A percentile compares a stretch with the other conserved stretches of the same genome.
Evolutionary conservation across 2,113 vertebrate genomes (phyloP).

Genomic region (Centrocercus urophasianus): DNA sequence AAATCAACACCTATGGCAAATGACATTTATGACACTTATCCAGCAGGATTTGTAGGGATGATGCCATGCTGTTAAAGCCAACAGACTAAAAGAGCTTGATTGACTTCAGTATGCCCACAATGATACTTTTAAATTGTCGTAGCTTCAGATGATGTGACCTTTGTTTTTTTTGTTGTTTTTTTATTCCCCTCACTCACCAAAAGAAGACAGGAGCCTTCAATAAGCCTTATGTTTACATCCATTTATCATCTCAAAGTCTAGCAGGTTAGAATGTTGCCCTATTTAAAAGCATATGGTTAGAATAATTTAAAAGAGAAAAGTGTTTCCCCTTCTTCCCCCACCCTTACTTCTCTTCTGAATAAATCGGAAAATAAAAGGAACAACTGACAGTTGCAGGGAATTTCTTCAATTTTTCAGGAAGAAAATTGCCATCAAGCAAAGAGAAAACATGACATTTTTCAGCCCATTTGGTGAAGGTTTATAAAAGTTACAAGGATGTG

Average conservation of each 20-base stretch:
- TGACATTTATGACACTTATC: not conserved
- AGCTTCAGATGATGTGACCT: not conserved
- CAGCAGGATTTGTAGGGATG: not conserved
- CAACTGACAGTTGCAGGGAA: not conserved
- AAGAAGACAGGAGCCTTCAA: not conserved
- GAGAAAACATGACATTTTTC: not conserved
- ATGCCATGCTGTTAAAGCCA: not conserved
- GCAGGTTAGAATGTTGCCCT: not conserved
- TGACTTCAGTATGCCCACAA: not conserved
- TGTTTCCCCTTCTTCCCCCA: not conserved
- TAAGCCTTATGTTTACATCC: not conserved
- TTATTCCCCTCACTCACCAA: not conserved
- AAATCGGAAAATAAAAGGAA: not conserved
- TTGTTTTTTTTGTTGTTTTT: not conserved
- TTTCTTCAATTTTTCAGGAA: not conserved
- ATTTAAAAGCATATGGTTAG: not conserved
- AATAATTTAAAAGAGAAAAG: not conserved
- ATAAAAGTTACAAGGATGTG: not conserved
- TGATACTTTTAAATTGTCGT: not conserved
- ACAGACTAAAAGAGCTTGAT: not conserved
- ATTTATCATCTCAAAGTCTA: not conserved
- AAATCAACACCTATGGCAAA: not conserved
- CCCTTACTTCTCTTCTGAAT: not conserved
- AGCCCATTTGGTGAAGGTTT: not conserved
- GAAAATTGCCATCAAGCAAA: not conserved